Conservation (phyloP, 2,113 vertebrate genomes). For the Actenoides hombroni region DNA sequence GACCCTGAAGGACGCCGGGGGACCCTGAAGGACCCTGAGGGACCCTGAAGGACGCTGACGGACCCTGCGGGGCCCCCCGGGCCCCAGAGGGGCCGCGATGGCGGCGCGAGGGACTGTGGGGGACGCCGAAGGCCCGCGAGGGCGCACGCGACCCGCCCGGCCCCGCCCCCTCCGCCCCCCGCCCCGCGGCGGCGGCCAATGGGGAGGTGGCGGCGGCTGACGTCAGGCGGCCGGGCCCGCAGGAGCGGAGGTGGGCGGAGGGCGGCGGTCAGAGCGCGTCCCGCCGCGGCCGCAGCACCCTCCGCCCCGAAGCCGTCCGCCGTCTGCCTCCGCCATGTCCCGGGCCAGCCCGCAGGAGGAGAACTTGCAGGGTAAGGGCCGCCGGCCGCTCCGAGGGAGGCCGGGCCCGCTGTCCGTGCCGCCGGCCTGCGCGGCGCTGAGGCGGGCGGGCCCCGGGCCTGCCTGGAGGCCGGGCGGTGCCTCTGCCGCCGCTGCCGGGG, state of each 20-base stretch:
- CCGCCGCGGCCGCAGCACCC: neutral
- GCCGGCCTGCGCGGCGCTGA: too few species aligned
- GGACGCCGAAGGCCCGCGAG: too few species aligned
- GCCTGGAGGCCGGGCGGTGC: too few species aligned
- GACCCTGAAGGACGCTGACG: too few species aligned
- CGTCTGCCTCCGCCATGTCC: neutral
- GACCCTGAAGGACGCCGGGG: too few species aligned
- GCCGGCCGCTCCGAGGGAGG: neutral
- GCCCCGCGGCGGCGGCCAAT: neutral
- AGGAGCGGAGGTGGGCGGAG: neutral
- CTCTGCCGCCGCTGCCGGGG: neutral
- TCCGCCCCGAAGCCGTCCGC: too few species aligned
- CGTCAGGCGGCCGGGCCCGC: neutral
- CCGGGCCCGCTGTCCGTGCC: too few species aligned
- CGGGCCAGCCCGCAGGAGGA: constrained; percentile 63
- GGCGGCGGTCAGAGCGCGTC: neutral
- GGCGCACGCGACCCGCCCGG: neutral
- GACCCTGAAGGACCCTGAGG: too few species aligned
- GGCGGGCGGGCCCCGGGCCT: neutral
- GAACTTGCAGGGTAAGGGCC: constrained; percentile 74
- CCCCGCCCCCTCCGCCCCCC: neutral
- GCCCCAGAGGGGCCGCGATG: too few species aligned
- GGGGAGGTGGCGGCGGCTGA: neutral
- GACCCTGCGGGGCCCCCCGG: too few species aligned
- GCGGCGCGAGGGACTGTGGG: too few species aligned